Evolutionary conservation across 1,140 invertebrate species (phyloP).

Genomic region (Drosophila aff.): DNA sequence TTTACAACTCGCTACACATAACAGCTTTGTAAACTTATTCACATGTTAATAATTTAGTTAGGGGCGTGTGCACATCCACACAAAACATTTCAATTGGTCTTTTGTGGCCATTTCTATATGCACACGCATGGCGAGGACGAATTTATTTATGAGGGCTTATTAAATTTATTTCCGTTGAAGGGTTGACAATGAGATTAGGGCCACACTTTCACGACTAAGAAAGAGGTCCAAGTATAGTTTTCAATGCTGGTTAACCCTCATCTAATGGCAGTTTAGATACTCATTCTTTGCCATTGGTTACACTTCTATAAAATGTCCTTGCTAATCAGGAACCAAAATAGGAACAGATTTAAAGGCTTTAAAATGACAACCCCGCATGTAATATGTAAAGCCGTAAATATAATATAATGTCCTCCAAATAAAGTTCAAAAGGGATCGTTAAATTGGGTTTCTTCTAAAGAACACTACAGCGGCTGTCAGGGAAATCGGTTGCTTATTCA

Average conservation of each 20-base stretch:
- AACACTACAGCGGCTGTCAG: neutral
- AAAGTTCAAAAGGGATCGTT: neutral
- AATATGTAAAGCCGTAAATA: neutral
- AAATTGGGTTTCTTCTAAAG: neutral
- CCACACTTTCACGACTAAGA: neutral
- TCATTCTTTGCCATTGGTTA: neutral
- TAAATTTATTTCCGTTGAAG: slow-evolving; percentile 14
- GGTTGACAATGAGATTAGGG: slow-evolving; percentile 7
- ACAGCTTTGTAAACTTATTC: slow-evolving; percentile 60
- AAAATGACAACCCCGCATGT: too few relatives aligned
- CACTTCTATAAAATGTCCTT: neutral
- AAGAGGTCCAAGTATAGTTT: neutral
- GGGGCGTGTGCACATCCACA: slow-evolving; percentile 32
- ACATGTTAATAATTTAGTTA: slow-evolving; percentile 70
- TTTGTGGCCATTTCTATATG: slow-evolving; percentile 21
- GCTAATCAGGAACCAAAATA: neutral
- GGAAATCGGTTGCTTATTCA: slow-evolving; percentile 7
- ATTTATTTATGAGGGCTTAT: slow-evolving; percentile 39
- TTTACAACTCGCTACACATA: slow-evolving; percentile 35
- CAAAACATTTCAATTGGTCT: slow-evolving; percentile 38
- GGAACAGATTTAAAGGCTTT: neutral
- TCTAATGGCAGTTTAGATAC: neutral
- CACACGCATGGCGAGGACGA: neutral
- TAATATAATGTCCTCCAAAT: neutral
- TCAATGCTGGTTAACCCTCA: slow-evolving; percentile 7